Evolutionary conservation across 1,140 invertebrate species (phyloP), one percentile per base, ranked within the genome.

Genomic region (Anadara kagoshimensis): DNA sequence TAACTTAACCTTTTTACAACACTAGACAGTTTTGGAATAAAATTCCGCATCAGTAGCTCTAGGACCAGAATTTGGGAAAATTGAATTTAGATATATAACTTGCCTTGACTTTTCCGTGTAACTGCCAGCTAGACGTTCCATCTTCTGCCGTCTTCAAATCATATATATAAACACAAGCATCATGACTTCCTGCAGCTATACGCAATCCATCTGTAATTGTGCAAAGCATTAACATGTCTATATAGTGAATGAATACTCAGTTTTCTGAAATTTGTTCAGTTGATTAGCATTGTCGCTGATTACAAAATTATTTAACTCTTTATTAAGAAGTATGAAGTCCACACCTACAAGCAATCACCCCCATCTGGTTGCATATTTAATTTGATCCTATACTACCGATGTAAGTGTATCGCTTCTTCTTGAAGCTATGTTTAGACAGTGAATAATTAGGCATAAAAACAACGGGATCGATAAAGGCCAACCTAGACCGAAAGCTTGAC

Each of bases 121-220:
- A 74, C 54, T 82, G 78, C 80, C 80, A 82, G 3, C 58, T n/a
- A 5, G 58, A 45, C 11, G 51, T 59, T 4, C 73, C 73, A 47
- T 82, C 78, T 5, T 78, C 75, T 26, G 73, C 73, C 12, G 54
- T 16, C 49, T 51, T 14, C 7, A 62, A 20, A n/a, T 53, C 45
- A 41, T 66, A 70, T 16, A 82, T 64, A 51, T 79, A 74, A 10
- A 78, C 44, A 53, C 56, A 61, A 12, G 41, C n/a, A 44, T 78
- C 74, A 22, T 68, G 68, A 12, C 61, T 67, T 0, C 67, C 72
- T 10, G 65, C 67, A 29, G 71, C 77, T 56, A 75, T 58, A 16
- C 47, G 22, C 24, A 20, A 29, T 4, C 61, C 57, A 66, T 77
- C 78, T 80, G 41, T 5, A 76, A 74, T 18, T 29, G 26, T 43